Base-by-base conservation (phyloP, 2,888 invertebrate species). In the Lasioglossum calceatum region DNA sequence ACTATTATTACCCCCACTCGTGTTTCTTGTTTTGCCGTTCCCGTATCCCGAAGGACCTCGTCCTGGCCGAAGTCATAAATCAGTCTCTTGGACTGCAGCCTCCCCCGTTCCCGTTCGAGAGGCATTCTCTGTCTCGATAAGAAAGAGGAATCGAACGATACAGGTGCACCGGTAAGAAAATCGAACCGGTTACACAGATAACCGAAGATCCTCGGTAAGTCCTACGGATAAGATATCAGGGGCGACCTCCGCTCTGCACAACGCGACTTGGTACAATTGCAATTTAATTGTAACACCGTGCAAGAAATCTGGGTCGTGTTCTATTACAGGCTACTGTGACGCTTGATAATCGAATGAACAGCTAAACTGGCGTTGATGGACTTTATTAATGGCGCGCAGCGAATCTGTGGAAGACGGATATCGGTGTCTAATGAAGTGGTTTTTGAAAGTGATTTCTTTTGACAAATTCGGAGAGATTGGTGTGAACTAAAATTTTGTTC, bases 1-100 rank as follows among this genome's bases (percentile, higher is more conserved):
- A 93, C 93, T 93, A 93, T 92, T 92, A 92, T 93, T 92, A 93
- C 93, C 88, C 88, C 87, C 70, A 84, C 87, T 86, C 84, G 88
- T 88, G 91, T 87, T 88, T 89, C 92, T 92, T 93, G 92, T 93
- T 93, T 92, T 90, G 88, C 91, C 82, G 73, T 76, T 78, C 70
- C 39, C 39, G 39, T 82, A 77, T 86, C 87, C 87, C 82, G 79
- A 75, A 80, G 88, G 88, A 88, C 90, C 89, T 89, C 88, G 88
- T 88, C 86, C 87, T 78, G 84, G 84, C 79, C 83, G 70, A 83
- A 77, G 82, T 85, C 82, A 91, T 93, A 93, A 93, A 93, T 93
- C 92, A 92, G 87, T 75, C 84, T 72, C 79, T 79, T 73, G 61
- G 75, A 32, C 80, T 76, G 72, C 77, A 76, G n/a, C n/a, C 42